Base-by-base conservation (phyloP, 2,888 invertebrate genomes). In the Sesia apiformis region DNA sequence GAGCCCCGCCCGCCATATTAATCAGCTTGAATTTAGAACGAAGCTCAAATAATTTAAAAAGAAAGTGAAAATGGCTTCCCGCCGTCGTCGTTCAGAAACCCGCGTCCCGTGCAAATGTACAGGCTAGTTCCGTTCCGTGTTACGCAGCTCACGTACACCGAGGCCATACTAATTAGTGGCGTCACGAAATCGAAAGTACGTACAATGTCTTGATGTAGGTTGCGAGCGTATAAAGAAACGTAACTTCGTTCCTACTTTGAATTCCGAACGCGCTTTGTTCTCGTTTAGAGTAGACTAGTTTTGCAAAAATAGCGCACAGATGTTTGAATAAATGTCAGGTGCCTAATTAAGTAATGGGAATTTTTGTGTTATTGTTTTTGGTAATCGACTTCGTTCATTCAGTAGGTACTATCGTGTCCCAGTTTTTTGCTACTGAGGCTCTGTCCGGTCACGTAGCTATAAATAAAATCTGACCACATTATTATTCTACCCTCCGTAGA, bases 141-240 rank as follows among this genome's bases (percentile, higher is more conserved):
- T 80, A 81, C 84, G 81, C 80, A 70, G 76, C 70, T 64, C 79
- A 78, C 81, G 81, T 81, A 81, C 78, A 78, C 70, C 78, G 81
- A 78, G 82, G 81, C 82, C 84, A 84, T 86, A 81, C 81, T 86
- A 88, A 87, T 87, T 84, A 81, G 72, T 70, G 69, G 71, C 77
- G 81, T 82, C 86, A 84, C 84, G 84, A 88, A 87, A 87, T 83
- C 84, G 87, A 88, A 88, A 87, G 87, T 84, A 79, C 67, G 52
- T 55, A 74, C 38, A n/a, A 41, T 49, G 46, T 56, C 4, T 38
- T 6, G 74, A 80, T 81, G 74, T 79, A 71, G 77, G 76, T 75
- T 76, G 71, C 76, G 65, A 69, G 63, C 71, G 71, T 67, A 63
- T 66, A 74, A 71, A 75, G 73, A 69, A 78, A 77, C 78, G 71